phyloP scores from a whole-genome alignment of 2,797 vertebrate genomes.

The Eidolon dupreanum region DNA sequence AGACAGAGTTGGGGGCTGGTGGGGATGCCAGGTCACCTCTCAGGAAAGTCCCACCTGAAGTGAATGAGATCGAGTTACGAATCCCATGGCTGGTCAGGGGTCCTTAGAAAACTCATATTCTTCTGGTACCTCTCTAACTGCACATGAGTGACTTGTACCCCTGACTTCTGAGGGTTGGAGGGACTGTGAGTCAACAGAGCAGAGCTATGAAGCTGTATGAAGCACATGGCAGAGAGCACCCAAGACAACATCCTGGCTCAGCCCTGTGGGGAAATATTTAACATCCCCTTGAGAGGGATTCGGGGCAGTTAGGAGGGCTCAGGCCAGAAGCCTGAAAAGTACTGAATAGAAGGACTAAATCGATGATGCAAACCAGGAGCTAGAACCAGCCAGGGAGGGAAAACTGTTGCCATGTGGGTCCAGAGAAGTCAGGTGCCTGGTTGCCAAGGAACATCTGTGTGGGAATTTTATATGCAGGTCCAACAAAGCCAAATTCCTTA shows the following conservation, averaged over 20 bases:
- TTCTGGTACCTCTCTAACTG: background rate
- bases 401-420: background rate
- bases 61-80: background rate
- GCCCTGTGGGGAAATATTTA: background rate
- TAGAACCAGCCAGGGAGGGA: background rate
- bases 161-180: background rate
- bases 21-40: background rate
- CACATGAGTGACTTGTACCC: background rate
- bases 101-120: background rate
- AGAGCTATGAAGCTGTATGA: background rate
- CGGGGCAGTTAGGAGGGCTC: background rate
- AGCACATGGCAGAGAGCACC: background rate
- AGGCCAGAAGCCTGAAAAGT: background rate
- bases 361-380: background rate
- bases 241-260: fast-evolving
- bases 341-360: background rate
- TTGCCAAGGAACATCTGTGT: slow-evolving; percentile 7
- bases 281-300: too few relatives aligned
- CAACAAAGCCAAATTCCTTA: slow-evolving; percentile 65
- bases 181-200: background rate
- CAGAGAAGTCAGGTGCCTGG: background rate
- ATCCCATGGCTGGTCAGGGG: background rate
- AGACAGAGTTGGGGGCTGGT: background rate
- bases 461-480: slow-evolving; percentile 17
- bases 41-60: background rate